A percentile compares a stretch with the other conserved stretches of the same genome.
Conservation (phyloP, 2,113 vertebrate species). For the Pterocles orientalis region DNA sequence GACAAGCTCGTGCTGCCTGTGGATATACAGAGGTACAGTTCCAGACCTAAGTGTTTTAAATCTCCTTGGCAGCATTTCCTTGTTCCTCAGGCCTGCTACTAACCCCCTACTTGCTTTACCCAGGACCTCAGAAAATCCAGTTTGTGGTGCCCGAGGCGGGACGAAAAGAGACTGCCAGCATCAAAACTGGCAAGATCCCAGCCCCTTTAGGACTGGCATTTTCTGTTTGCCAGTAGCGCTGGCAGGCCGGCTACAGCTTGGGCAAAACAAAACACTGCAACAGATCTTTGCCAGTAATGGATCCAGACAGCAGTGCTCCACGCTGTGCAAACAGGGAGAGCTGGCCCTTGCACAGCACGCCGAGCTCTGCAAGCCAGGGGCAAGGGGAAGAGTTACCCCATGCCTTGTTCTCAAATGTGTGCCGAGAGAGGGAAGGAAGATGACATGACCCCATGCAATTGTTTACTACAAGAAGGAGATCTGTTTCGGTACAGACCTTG, state of each 20-base stretch:
- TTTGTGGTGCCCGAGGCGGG: background rate
- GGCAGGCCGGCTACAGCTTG: background rate
- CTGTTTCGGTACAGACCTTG: background rate
- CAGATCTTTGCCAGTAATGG: background rate
- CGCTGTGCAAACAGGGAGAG: background rate
- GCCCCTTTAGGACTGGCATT: background rate
- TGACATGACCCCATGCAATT: background rate
- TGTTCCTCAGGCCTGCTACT: background rate
- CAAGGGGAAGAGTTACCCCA: background rate
- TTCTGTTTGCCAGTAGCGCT: background rate
- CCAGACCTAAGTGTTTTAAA: background rate
- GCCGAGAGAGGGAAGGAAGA: background rate
- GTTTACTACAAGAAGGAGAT: background rate
- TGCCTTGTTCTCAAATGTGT: background rate
- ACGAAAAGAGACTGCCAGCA: background rate
- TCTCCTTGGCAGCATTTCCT: background rate
- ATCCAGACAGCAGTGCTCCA: background rate
- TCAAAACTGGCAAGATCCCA: background rate
- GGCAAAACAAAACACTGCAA: background rate
- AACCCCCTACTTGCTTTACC: background rate
- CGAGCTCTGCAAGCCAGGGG: background rate
- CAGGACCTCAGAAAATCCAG: background rate
- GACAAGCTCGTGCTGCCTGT: slow-evolving; percentile 8
- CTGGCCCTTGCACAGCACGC: fast-evolving
- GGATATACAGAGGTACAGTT: background rate